phyloP scores from a whole-genome alignment of 2,888 invertebrate genomes.

The Patella ulyssiponensis region DNA sequence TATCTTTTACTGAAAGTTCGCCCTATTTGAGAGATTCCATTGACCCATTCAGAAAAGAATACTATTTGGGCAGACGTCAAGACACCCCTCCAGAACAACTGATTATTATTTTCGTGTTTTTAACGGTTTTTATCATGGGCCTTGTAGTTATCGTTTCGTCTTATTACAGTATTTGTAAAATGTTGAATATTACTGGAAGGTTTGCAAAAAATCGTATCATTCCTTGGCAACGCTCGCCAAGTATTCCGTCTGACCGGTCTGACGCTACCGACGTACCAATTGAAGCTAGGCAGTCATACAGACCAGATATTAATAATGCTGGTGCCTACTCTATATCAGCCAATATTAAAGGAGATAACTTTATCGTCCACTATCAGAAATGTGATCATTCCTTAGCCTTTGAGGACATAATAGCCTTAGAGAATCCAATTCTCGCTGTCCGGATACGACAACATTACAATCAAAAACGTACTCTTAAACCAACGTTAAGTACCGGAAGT shows the following conservation, averaged over 20 bases:
- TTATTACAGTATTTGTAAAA: slow-evolving; percentile 59
- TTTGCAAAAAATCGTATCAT: slow-evolving; percentile 54
- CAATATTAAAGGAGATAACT: slow-evolving; percentile 35
- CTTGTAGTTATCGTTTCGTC: slow-evolving; percentile 48
- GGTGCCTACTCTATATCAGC: slow-evolving; percentile 43
- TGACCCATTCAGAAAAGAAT: slow-evolving; percentile 46
- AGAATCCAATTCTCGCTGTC: slow-evolving; percentile 54
- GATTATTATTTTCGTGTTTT: slow-evolving; percentile 45
- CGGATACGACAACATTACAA: slow-evolving; percentile 17
- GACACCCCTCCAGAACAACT: slow-evolving; percentile 39
- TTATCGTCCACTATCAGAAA: slow-evolving; percentile 62
- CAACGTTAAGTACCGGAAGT: slow-evolving; percentile 45
- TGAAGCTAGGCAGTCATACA: slow-evolving; percentile 24
- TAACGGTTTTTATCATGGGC: slow-evolving; percentile 48
- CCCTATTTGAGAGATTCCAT: slow-evolving; percentile 45
- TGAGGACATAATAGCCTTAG: slow-evolving; percentile 59
- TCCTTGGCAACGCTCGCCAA: slow-evolving; percentile 44
- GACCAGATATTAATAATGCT: slow-evolving; percentile 22
- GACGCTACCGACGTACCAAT: slow-evolving; percentile 39
- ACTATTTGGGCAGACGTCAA: background rate
- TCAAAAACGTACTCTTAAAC: slow-evolving; percentile 43
- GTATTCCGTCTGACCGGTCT: slow-evolving; percentile 54
- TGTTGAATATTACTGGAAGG: slow-evolving; percentile 47
- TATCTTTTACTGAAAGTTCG: slow-evolving; percentile 47
- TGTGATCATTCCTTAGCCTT: slow-evolving; percentile 50